Percentiles rank a stretch among this genome's conserved stretches.
phyloP scores from a whole-genome alignment of 2,888 invertebrate species.

The Latrodectus elegans region DNA sequence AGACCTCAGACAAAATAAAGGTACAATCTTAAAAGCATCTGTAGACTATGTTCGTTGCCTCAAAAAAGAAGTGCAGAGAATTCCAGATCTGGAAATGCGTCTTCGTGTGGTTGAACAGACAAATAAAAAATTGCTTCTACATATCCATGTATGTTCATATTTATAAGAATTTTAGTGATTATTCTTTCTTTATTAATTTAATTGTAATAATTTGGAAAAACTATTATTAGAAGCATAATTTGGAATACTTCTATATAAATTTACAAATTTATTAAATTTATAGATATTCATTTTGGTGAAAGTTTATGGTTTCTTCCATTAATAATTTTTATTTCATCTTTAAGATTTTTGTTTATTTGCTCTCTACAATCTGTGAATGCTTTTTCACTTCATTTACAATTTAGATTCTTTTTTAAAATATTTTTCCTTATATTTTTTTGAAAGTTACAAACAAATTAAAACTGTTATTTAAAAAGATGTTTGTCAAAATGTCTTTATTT shows the following conservation, averaged over 20 bases:
- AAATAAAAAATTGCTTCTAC: slow-evolving; percentile 86
- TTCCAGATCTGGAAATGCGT: slow-evolving; percentile 85
- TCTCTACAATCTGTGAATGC: too few species aligned
- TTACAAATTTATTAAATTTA: too few species aligned
- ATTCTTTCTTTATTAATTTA: background rate
- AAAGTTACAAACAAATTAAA: too few species aligned
- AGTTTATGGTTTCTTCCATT: too few species aligned
- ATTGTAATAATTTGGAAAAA: background rate
- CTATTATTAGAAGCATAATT: background rate
- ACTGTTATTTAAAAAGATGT: too few species aligned
- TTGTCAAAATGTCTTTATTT: too few species aligned
- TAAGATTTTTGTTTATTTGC: too few species aligned
- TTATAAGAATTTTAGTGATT: background rate
- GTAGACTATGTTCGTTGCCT: slow-evolving; percentile 96
- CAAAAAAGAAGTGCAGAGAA: slow-evolving; percentile 81
- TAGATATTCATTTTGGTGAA: too few species aligned
- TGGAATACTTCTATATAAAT: background rate
- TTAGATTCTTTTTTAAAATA: too few species aligned
- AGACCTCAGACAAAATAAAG: slow-evolving; percentile 92
- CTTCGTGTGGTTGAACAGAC: slow-evolving; percentile 88
- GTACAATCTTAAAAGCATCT: slow-evolving; percentile 97
- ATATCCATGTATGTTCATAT: slow-evolving; percentile 81
- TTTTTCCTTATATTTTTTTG: too few species aligned
- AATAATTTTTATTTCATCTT: too few species aligned
- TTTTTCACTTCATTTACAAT: too few species aligned